Base-by-base conservation (phyloP, 2,113 vertebrate species). In the Myxocyprinus asiaticus region DNA sequence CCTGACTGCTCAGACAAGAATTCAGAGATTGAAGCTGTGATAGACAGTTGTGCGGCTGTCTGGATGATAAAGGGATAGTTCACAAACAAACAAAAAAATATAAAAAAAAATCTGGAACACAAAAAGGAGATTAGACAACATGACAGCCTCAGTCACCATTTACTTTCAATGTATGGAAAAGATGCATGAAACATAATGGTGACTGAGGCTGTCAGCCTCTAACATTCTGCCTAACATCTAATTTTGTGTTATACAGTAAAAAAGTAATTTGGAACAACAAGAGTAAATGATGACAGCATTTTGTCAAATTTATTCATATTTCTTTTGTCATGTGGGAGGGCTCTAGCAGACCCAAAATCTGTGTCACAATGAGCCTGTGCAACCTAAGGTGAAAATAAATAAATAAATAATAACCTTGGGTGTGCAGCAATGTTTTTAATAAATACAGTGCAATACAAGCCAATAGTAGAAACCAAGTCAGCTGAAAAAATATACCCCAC, bases 321-420 rank as follows among this genome's bases (percentile, higher is more conserved):
- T 33, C 78, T 84, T 77, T 81, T 51, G 51, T 63, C 67, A 6
- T 69, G 82, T 79, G 50, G 9, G 47, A 81, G 79, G 82, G 44
- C 51, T 72, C 15, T 78, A 63, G 59, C 9, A 9, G 79, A 78
- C 64, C n/a, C 63, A 76, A 81, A 80, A 81, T 77, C 80, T 76
- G 68, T 84, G 69, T 81, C 82, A 75, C 70, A 59, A 75, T 61
- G 79, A 79, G 63, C 62, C 50, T 65, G 44, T 33, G 56, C 45
- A 70, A 53, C 81, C 79, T 81, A 15, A 55, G 82, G 82, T 81
- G 56, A 74, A 67, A 78, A 15, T n/a, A 78, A 70, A 81, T 76
- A 84, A 68, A n/a, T n/a, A n/a, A n/a, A n/a, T n/a, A n/a, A n/a
- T n/a, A n/a, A n/a, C n/a, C n/a, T 81, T 74, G 79, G 58, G 17